phyloP scores from a whole-genome alignment of 1,140 invertebrate species.

The Probaryconus sp. region DNA sequence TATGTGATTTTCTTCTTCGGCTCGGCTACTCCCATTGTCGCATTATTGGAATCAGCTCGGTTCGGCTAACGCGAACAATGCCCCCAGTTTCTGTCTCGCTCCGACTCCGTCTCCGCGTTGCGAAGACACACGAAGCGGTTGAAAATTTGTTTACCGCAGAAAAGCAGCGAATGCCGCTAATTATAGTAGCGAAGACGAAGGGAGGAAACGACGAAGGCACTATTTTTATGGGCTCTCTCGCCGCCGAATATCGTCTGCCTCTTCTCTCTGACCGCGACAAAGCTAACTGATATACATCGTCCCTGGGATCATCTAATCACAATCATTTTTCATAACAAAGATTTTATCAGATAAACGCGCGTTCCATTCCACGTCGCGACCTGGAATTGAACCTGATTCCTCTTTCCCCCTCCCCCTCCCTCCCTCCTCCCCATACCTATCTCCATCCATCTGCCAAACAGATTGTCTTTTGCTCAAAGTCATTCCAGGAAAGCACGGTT shows the following conservation, averaged over 20 bases:
- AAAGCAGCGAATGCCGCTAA: constrained; percentile 70
- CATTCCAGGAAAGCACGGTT: too few relatives aligned
- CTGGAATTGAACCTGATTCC: too few relatives aligned
- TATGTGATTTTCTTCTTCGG: constrained; percentile 28
- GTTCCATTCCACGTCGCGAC: too few relatives aligned
- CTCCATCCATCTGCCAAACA: too few relatives aligned
- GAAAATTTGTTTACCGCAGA: constrained; percentile 68
- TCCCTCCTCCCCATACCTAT: constrained; percentile 12
- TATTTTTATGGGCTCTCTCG: constrained; percentile 71
- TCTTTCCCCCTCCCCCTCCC: background rate
- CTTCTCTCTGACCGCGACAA: constrained; percentile 58
- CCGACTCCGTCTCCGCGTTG: constrained; percentile 52
- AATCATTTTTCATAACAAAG: background rate
- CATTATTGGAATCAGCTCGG: constrained; percentile 60
- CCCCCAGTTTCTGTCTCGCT: constrained; percentile 58
- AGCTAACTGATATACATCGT: constrained; percentile 51
- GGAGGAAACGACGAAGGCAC: constrained; percentile 69
- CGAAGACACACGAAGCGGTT: constrained; percentile 56
- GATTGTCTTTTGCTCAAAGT: too few relatives aligned
- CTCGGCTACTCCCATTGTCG: constrained; percentile 37
- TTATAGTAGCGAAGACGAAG: constrained; percentile 70
- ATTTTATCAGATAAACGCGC: background rate
- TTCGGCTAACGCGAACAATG: constrained; percentile 60
- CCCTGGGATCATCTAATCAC: constrained; percentile 41
- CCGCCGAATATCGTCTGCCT: constrained; percentile 67